phyloP scores from a whole-genome alignment of 2,888 invertebrate species.

The Rhabditoides inermis region DNA sequence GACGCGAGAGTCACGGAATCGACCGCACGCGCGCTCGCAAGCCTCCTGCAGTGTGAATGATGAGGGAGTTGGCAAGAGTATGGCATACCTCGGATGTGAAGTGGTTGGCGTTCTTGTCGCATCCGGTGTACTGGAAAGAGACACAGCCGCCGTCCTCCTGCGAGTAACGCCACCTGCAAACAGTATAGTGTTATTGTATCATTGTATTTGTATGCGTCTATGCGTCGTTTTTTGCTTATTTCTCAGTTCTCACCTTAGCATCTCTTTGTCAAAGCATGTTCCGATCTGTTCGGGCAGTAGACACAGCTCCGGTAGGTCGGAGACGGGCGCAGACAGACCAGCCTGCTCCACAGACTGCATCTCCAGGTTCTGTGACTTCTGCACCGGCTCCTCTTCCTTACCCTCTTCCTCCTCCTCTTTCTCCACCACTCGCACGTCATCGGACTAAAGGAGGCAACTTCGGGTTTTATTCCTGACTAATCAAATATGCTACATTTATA shows the following conservation, averaged over 20 bases:
- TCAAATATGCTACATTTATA: no score
- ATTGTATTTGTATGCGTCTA: neutral
- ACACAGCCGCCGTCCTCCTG: conserved; percentile 63
- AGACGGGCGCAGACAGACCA: neutral
- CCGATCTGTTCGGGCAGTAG: conserved; percentile 42
- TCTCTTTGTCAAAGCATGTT: conserved; percentile 37
- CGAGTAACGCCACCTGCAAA: conserved; percentile 60
- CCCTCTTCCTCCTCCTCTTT: no score
- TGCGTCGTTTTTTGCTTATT: neutral
- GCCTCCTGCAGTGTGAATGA: conserved; percentile 26
- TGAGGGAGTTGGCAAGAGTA: conserved; percentile 57
- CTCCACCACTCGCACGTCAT: no score
- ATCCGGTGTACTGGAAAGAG: conserved; percentile 76
- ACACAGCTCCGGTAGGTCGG: conserved; percentile 38
- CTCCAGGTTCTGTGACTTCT: no score
- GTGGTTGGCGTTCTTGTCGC: conserved; percentile 79
- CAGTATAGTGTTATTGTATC: neutral
- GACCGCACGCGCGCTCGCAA: conserved; percentile 47
- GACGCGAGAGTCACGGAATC: conserved; percentile 31
- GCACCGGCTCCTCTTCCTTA: no score
- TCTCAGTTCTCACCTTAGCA: conserved; percentile 25
- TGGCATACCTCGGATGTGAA: conserved; percentile 63
- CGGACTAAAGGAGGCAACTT: no score
- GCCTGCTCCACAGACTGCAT: no score
- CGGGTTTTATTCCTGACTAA: no score